Base-by-base conservation (phyloP, 2,888 invertebrate genomes). In the Nipponacmea schrenckii region DNA sequence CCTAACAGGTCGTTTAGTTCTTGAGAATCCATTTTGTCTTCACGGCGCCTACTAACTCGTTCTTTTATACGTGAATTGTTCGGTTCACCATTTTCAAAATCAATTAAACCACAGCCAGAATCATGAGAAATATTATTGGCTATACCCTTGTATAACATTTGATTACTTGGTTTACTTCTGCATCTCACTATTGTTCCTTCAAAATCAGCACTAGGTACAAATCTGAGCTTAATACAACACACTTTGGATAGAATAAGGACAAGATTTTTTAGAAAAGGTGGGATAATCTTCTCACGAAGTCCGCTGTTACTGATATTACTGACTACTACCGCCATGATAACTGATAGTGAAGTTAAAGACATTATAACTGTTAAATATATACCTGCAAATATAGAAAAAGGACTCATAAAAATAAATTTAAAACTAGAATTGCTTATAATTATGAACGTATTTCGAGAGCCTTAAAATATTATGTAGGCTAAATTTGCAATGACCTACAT, bases 351-450 rank as follows among this genome's bases (percentile, higher is more conserved):
- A 12, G 89, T 89, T 73, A 89, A 80, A 2, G 84, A 84, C 89
- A 89, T 89, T 10, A 87, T 85, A 20, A 85, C 81, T 50, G 87
- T 89, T 64, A 89, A 78, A 77, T 89, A 89, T 64, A 89, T 85
- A 17, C 88, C 88, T 88, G 80, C 3, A 76, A 71, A 63, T 2
- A 39, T 39, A 39, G n/a, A n/a, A 56, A 62, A 48, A 39, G 39
- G 3, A 17, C 12, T 56, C 5, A 26, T 14, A 20, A 1, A 14
- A 5, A 17, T 27, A 24, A 0, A 69, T n/a, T 26, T 12, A 20
- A 50, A 24, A 14, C 24, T n/a, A n/a, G n/a, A n/a, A n/a, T n/a
- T n/a, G n/a, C n/a, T n/a, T n/a, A n/a, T n/a, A n/a, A n/a, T n/a
- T n/a, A n/a, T n/a, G n/a, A n/a, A n/a, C n/a, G n/a, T n/a, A n/a